These are phyloP conservation scores for Drosophila burlai DNA, from an alignment of 1,140 invertebrate genomes.

Conservation along the genomic window DNA sequence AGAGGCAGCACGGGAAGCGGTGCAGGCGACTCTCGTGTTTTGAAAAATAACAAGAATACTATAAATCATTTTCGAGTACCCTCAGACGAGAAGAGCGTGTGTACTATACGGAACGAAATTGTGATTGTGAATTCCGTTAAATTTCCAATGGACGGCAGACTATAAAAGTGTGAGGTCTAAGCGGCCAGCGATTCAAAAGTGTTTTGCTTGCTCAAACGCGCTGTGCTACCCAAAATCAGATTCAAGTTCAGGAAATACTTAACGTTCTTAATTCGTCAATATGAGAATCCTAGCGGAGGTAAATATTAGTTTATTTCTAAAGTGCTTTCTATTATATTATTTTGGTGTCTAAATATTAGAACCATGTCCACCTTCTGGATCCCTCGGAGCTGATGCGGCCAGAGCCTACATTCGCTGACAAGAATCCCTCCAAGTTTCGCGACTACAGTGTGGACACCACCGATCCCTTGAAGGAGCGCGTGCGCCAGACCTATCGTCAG, in stretches of 20 bases:
- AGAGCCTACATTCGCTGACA: constrained; percentile 79
- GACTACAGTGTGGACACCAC: constrained; percentile 90
- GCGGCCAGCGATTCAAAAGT: constrained; percentile 62
- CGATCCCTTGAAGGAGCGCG: constrained; percentile 92
- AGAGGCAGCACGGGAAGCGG: constrained; percentile 3
- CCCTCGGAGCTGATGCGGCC: constrained; percentile 83
- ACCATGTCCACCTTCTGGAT: constrained; percentile 75
- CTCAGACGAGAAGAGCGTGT: constrained; percentile 20
- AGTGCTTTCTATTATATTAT: neutral
- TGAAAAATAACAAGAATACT: constrained; percentile 70
- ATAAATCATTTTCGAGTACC: constrained; percentile 71
- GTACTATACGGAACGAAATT: constrained; percentile 41
- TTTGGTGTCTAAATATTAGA: constrained; percentile 24
- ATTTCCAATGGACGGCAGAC: constrained; percentile 43
- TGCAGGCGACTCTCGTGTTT: constrained; percentile 41
- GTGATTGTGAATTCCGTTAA: constrained; percentile 61
- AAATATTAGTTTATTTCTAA: neutral
- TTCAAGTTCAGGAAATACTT: neutral
- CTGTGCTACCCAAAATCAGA: constrained; percentile 23
- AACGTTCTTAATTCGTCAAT: constrained; percentile 15
- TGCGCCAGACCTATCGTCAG: constrained; percentile 91
- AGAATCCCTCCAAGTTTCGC: constrained; percentile 87
- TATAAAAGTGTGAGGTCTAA: constrained; percentile 63
- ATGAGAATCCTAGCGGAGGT: constrained; percentile 79
- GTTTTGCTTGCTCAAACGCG: constrained; percentile 31